Evolutionary conservation across 2,888 invertebrate species (phyloP).

Genomic region (Pecten maximus): DNA sequence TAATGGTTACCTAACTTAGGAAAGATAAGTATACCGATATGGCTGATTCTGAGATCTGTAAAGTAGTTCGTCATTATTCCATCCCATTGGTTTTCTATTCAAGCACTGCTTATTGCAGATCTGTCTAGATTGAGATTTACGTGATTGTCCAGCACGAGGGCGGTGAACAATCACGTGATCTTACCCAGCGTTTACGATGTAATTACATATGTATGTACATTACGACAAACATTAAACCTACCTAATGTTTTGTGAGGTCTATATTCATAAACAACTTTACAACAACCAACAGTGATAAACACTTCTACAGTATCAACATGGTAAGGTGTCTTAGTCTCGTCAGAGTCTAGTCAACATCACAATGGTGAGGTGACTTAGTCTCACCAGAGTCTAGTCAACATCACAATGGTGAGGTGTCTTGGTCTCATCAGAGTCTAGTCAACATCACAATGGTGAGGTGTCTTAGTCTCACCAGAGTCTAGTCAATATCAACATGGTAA

Average conservation of each 20-base stretch:
- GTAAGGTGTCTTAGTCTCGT: no score
- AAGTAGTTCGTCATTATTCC: background rate
- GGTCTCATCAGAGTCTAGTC: no score
- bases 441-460: no score
- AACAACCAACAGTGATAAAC: background rate
- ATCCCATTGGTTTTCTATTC: constrained; percentile 11
- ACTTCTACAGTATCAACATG: background rate
- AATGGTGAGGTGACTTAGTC: no score
- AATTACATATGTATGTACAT: constrained; percentile 13
- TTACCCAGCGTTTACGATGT: background rate
- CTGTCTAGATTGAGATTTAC: background rate
- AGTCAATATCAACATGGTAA: no score
- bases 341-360: no score
- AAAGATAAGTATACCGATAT: background rate
- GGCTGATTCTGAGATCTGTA: background rate
- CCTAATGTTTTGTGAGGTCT: background rate
- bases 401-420: no score
- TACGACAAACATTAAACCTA: constrained; percentile 1
- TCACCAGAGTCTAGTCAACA: no score
- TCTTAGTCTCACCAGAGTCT: no score
- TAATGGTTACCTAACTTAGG: background rate
- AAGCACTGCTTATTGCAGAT: background rate
- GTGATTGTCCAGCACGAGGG: background rate
- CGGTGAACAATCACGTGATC: constrained; percentile 13
- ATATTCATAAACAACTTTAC: background rate